These are phyloP conservation scores for Brachyistius frenatus DNA, from an alignment of 2,113 vertebrate species.

Conservation along the genomic window DNA sequence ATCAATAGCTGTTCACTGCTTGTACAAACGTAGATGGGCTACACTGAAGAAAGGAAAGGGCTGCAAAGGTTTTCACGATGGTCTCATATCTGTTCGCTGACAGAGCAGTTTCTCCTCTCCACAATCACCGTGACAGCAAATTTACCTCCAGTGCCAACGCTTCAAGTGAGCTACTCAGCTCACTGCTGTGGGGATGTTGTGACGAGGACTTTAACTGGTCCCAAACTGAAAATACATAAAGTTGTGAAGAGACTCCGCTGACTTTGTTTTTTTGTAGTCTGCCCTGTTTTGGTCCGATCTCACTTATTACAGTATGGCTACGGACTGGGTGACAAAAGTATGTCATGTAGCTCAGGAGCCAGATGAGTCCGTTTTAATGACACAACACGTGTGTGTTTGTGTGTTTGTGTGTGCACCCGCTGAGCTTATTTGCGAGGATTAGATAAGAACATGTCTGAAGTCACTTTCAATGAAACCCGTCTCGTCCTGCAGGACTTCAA, in stretches of 20 bases:
- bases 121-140: neutral
- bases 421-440: conserved; percentile 17
- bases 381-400: neutral
- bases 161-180: neutral
- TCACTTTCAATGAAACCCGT: conserved; percentile 8
- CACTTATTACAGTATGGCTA: neutral
- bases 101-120: neutral
- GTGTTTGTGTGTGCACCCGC: neutral
- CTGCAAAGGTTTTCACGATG: neutral
- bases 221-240: neutral
- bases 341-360: too few species aligned
- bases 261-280: neutral
- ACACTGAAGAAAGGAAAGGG: too few species aligned
- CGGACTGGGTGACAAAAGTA: neutral
- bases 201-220: neutral
- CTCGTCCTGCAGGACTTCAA: conserved; percentile 1
- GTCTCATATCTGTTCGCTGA: neutral
- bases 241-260: neutral
- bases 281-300: conserved; percentile 3
- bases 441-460: conserved; percentile 16
- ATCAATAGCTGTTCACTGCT: conserved; percentile 2
- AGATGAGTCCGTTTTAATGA: neutral
- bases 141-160: neutral
- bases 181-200: neutral
- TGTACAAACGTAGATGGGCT: neutral